phyloP scores from a whole-genome alignment of 1,140 invertebrate species.

The Hycleus cichorii region DNA sequence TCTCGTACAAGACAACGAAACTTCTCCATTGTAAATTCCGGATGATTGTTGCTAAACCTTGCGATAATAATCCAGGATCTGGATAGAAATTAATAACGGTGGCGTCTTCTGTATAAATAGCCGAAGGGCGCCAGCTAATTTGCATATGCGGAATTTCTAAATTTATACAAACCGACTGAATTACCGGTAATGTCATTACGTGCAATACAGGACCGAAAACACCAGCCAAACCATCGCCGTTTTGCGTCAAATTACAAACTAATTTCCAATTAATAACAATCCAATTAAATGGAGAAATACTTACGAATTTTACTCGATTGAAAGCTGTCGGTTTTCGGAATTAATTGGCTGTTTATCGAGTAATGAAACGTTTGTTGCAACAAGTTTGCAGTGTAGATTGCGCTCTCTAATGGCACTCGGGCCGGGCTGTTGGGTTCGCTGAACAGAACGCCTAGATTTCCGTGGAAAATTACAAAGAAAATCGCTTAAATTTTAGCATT shows the following conservation, averaged over 20 bases:
- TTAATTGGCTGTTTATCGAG: conserved; percentile 3
- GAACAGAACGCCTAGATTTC: conserved; percentile 14
- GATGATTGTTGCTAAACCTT: conserved; percentile 65
- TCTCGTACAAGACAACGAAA: conserved; percentile 79
- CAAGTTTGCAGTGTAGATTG: conserved; percentile 16
- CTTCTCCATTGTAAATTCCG: conserved; percentile 68
- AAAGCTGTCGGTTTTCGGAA: conserved; percentile 41
- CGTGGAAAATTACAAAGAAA: too few relatives aligned
- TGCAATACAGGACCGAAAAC: conserved; percentile 67
- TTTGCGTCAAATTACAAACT: conserved; percentile 20
- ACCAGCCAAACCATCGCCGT: conserved; percentile 39
- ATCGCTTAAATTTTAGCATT: too few relatives aligned
- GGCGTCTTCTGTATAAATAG: conserved; percentile 41
- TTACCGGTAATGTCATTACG: conserved; percentile 48
- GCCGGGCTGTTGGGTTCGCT: conserved; percentile 11
- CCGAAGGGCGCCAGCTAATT: conserved; percentile 53
- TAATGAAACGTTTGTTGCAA: conserved; percentile 16
- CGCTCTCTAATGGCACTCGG: conserved; percentile 7
- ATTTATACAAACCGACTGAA: conserved; percentile 62
- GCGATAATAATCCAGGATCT: conserved; percentile 57
- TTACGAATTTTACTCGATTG: conserved; percentile 43
- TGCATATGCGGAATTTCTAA: conserved; percentile 67
- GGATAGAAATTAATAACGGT: conserved; percentile 65
- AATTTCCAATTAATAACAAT: conserved; percentile 1
- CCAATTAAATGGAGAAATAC: conserved; percentile 8